Conservation (phyloP, 2,888 invertebrate species). For the Drymonia ruficornis region DNA sequence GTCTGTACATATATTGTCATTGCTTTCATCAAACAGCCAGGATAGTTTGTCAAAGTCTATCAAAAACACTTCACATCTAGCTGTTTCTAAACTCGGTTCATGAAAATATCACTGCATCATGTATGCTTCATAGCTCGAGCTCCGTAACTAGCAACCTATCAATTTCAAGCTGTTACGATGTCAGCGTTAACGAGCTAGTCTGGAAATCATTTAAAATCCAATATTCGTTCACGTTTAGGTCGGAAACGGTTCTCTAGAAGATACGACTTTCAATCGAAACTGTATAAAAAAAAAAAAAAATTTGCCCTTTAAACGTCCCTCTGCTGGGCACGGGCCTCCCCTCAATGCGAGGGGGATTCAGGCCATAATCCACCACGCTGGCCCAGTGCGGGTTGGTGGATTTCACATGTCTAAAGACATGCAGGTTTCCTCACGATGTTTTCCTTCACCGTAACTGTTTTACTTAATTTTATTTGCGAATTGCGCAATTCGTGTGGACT, state of each 20-base stretch:
- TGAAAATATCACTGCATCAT: slow-evolving; percentile 43
- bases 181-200: slow-evolving; percentile 36
- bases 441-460: too few relatives aligned
- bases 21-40: not conserved
- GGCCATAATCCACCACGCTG: too few relatives aligned
- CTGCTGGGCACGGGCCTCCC: too few relatives aligned
- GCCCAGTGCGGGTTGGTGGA: too few relatives aligned
- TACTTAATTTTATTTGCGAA: not conserved
- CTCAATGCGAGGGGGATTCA: too few relatives aligned
- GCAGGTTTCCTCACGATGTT: too few relatives aligned
- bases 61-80: slow-evolving; percentile 25
- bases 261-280: not conserved
- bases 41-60: slow-evolving; percentile 18
- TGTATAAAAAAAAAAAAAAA: too few relatives aligned
- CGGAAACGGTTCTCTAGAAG: slow-evolving; percentile 19
- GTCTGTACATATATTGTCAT: not conserved
- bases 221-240: slow-evolving; percentile 37
- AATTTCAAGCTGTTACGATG: slow-evolving; percentile 34
- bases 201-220: slow-evolving; percentile 42
- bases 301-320: too few relatives aligned
- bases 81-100: slow-evolving; percentile 36
- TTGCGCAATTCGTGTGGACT: not conserved
- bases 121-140: slow-evolving; percentile 22
- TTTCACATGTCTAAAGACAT: too few relatives aligned
- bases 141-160: slow-evolving; percentile 34